Conservation (phyloP, 2,113 vertebrate species). For the Lampris incognitus region DNA sequence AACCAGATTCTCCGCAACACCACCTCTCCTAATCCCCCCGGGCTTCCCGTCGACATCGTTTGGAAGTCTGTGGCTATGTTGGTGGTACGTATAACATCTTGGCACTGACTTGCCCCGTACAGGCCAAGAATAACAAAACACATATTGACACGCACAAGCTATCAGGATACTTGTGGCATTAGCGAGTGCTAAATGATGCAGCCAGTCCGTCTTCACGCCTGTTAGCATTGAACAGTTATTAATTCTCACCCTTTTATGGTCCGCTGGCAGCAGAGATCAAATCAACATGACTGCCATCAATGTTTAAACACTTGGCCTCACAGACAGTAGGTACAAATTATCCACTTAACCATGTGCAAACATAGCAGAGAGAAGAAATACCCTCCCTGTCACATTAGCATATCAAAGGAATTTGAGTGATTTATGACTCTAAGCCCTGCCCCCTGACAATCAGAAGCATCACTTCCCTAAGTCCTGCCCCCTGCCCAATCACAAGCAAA, state of each 20-base stretch:
- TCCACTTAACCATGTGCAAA: too few species aligned
- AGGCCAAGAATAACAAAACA: constrained; percentile 46
- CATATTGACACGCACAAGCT: not conserved
- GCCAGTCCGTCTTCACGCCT: not conserved
- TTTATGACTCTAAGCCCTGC: too few species aligned
- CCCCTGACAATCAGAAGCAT: too few species aligned
- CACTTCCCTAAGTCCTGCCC: too few species aligned
- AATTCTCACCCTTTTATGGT: constrained; percentile 26
- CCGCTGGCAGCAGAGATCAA: constrained; percentile 14
- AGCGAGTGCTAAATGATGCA: not conserved
- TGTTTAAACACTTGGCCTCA: constrained; percentile 16
- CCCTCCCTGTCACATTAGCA: too few species aligned
- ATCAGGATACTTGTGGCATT: not conserved
- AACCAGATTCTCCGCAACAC: constrained; percentile 36
- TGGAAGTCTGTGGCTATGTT: constrained; percentile 9
- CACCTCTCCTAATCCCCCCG: constrained; percentile 16
- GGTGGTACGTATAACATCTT: constrained; percentile 24
- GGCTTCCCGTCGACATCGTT: constrained; percentile 22
- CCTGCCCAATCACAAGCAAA: too few species aligned
- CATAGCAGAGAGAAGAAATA: too few species aligned
- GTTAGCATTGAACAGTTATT: constrained; percentile 10
- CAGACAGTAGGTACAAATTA: not conserved
- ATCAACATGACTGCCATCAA: constrained; percentile 20
- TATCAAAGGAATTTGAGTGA: too few species aligned
- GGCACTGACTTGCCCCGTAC: constrained; percentile 3